Base-by-base conservation (phyloP, 1,140 invertebrate genomes). In the Rhopalosiphum maidis region DNA sequence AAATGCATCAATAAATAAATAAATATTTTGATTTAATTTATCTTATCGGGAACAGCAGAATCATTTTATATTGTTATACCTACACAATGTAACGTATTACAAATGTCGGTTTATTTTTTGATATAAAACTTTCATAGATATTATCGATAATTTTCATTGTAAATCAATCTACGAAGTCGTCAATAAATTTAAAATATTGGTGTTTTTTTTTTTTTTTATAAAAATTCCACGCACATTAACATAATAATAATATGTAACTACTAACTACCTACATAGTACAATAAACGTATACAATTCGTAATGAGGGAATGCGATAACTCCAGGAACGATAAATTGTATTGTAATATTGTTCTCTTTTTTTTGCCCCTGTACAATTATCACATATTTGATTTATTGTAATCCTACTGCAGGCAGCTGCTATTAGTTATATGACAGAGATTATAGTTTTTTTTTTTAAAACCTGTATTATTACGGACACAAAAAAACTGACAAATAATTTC, bases 381-480 rank as follows among this genome's bases (percentile, higher is more conserved):
- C 37, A 25, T n/a, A 46, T 87, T 87, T n/a, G 85, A 87, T 48
- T 87, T 87, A 48, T 87, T 87, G 41, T 87, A 46, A 48, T 87
- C 85, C 85, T 30, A 48, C 1, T 8, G 30, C 11, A 68, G 60
- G 60, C 60, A 48, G 25, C 43, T 48, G 43, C 23, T 43, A 46
- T 86, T 86, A 43, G 85, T 87, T 87, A 30, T 87, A 30, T 87
- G 25, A 21, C 43, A 87, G 25, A 48, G 85, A 46, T 87, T 46
- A 48, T n/a, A 87, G 18, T 48, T 46, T n/a, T 48, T 46, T n/a
- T 87, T 87, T n/a, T 15, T n/a, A n/a, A 46, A n/a, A 1, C 43
- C 22, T 30, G 3, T 46, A 86, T 43, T 46, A 86, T 43, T n/a
- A 30, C 9, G 25, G 25, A 43, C 37, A 85, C 35, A 41, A 89